Percentiles rank a stretch among this genome's conserved stretches.
These are phyloP conservation scores for Callipepla squamata DNA, from an alignment of 2,113 vertebrate species.

Conservation along the genomic window DNA sequence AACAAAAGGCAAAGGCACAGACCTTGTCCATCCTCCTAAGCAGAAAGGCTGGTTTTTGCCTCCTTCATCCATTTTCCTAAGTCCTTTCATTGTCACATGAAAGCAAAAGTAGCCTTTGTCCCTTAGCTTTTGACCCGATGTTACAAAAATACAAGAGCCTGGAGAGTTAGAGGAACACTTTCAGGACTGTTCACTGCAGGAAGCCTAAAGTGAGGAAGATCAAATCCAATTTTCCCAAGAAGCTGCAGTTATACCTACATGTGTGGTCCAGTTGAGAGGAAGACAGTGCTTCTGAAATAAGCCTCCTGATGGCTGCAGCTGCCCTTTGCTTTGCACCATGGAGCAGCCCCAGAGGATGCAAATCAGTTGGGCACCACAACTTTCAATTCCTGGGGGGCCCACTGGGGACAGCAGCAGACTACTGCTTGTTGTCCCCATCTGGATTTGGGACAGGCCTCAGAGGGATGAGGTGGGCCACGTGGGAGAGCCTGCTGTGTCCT, in stretches of 20 bases:
- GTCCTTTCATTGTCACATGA: neutral
- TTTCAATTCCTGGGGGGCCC: neutral
- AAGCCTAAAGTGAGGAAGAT: neutral
- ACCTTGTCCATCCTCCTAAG: accelerated
- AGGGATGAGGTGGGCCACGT: accelerated
- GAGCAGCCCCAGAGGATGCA: too few relatives aligned
- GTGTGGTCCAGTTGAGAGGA: neutral
- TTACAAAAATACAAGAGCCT: neutral
- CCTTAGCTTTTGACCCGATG: neutral
- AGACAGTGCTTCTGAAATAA: neutral
- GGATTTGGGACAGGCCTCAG: neutral
- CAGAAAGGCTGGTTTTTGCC: neutral
- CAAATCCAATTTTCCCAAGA: neutral
- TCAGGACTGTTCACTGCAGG: neutral
- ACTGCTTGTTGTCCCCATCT: neutral
- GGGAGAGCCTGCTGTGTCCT: neutral
- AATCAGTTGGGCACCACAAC: accelerated
- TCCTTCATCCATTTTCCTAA: neutral
- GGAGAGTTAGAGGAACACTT: neutral
- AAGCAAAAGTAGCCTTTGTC: neutral
- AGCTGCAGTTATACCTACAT: neutral
- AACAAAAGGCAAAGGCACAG: neutral
- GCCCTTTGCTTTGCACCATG: neutral
- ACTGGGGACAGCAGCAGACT: neutral
- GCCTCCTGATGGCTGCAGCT: neutral